Percentiles rank a stretch among this genome's conserved stretches.
phyloP scores from a whole-genome alignment of 2,797 vertebrate species.

The Onychomys arenicola region DNA sequence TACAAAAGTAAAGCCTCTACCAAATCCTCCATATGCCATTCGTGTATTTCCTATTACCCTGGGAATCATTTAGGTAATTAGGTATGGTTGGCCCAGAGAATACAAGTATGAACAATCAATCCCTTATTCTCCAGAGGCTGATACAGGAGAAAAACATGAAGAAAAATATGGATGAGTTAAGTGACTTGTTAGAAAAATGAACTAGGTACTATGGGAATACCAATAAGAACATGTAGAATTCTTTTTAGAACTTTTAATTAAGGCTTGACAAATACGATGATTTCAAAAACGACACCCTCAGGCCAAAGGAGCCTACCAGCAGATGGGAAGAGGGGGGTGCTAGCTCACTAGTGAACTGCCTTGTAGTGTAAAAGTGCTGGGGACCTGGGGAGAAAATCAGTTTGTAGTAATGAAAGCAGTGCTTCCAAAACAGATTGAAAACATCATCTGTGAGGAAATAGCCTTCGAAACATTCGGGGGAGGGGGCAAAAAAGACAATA shows the following conservation, averaged over 20 bases:
- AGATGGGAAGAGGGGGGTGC: background rate
- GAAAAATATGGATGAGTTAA: background rate
- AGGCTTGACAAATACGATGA: background rate
- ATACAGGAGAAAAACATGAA: constrained; percentile 9
- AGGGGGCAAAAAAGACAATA: background rate
- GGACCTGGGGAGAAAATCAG: background rate
- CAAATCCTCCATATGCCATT: background rate
- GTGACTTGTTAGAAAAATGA: background rate
- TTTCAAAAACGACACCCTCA: constrained; percentile 40
- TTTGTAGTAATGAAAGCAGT: constrained; percentile 34
- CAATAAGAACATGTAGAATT: constrained; percentile 46
- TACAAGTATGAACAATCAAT: constrained; percentile 18
- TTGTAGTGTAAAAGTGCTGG: background rate
- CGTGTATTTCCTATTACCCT: constrained; percentile 24
- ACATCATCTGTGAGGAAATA: background rate
- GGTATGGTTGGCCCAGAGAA: background rate
- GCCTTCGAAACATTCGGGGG: constrained; percentile 40
- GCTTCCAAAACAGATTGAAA: background rate
- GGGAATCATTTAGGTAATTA: constrained; percentile 40
- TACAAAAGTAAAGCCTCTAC: background rate
- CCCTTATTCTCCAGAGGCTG: background rate
- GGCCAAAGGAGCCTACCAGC: background rate
- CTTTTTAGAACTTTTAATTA: constrained; percentile 24
- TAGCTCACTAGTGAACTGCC: background rate
- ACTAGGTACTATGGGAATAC: background rate